These are phyloP conservation scores for Alethe castanea DNA, from an alignment of 2,113 vertebrate genomes.

Conservation along the genomic window DNA sequence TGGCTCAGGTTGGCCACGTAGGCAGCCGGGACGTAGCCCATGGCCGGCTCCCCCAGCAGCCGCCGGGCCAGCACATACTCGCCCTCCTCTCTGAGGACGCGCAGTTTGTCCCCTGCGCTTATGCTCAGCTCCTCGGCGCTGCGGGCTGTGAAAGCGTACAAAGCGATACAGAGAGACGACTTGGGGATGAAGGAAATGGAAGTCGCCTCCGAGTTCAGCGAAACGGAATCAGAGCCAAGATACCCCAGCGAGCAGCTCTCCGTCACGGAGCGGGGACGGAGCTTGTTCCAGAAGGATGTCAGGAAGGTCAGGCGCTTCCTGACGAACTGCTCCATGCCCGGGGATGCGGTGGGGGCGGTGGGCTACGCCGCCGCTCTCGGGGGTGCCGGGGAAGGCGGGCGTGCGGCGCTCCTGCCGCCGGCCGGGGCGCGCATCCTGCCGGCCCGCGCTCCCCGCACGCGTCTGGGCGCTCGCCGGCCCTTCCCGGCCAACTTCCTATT, in stretches of 20 bases:
- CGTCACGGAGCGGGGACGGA: constrained; percentile 78
- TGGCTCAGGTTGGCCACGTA: constrained; percentile 80
- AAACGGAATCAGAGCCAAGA: constrained; percentile 12
- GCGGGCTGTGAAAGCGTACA: constrained; percentile 84
- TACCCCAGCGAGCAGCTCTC: constrained; percentile 9
- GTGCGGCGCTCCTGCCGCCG: background rate
- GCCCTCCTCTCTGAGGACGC: constrained; percentile 82
- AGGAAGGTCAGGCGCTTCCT: constrained; percentile 82
- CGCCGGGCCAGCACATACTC: constrained; percentile 83
- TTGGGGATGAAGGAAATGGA: constrained; percentile 55
- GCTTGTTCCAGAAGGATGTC: constrained; percentile 82
- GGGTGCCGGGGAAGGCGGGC: fast-evolving
- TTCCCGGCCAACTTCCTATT: constrained; percentile 20
- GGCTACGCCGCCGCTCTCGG: background rate
- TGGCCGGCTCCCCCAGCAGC: constrained; percentile 77
- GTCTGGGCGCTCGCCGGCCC: constrained; percentile 28
- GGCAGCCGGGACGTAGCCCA: constrained; percentile 84
- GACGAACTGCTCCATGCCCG: constrained; percentile 83
- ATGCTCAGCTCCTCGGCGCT: constrained; percentile 83
- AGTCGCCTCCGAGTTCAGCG: constrained; percentile 28
- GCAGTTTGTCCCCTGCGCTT: constrained; percentile 83
- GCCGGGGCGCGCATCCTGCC: background rate
- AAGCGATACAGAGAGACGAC: constrained; percentile 73
- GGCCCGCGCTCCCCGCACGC: background rate
- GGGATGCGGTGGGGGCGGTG: background rate